These are phyloP conservation scores for Caenorhabditis afra DNA, from an alignment of 2,888 invertebrate genomes.

Conservation along the genomic window DNA sequence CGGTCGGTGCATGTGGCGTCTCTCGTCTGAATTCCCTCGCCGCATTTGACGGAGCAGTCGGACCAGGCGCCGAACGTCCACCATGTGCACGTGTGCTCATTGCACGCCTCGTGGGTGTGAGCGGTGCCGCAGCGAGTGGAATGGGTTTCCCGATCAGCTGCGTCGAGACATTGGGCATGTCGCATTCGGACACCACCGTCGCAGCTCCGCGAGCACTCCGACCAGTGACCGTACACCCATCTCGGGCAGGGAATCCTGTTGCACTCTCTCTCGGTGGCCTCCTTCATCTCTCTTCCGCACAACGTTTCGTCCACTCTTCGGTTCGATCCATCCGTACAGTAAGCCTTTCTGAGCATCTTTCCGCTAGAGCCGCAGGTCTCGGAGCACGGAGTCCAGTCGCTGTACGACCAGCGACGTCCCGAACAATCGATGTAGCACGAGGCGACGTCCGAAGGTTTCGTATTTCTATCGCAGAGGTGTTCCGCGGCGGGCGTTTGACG, in stretches of 20 bases:
- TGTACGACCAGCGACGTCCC: slow-evolving; percentile 81
- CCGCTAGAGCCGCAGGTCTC: slow-evolving; percentile 81
- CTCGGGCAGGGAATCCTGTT: slow-evolving; percentile 77
- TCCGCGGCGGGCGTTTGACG: slow-evolving; percentile 69
- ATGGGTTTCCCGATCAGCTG: slow-evolving; percentile 79
- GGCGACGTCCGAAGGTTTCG: slow-evolving; percentile 78
- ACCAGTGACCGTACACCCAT: slow-evolving; percentile 79
- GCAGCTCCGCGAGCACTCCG: slow-evolving; percentile 79
- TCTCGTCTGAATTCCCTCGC: slow-evolving; percentile 76
- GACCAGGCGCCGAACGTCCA: slow-evolving; percentile 78
- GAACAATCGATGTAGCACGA: slow-evolving; percentile 81
- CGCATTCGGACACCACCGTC: slow-evolving; percentile 82
- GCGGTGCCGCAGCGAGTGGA: slow-evolving; percentile 37
- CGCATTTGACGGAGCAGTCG: slow-evolving; percentile 79
- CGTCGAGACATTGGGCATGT: slow-evolving; percentile 81
- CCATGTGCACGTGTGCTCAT: slow-evolving; percentile 75
- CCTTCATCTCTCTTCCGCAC: slow-evolving; percentile 51
- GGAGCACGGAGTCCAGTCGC: slow-evolving; percentile 82
- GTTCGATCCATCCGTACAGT: slow-evolving; percentile 80
- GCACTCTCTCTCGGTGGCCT: slow-evolving; percentile 70
- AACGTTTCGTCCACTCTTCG: slow-evolving; percentile 51
- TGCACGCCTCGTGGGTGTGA: slow-evolving; percentile 73
- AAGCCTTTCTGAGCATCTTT: slow-evolving; percentile 79
- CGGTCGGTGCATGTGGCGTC: slow-evolving; percentile 74
- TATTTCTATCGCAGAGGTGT: slow-evolving; percentile 66